Evolutionary conservation across 2,113 vertebrate genomes (phyloP).

Genomic region (Aptenodytes forsteri): DNA sequence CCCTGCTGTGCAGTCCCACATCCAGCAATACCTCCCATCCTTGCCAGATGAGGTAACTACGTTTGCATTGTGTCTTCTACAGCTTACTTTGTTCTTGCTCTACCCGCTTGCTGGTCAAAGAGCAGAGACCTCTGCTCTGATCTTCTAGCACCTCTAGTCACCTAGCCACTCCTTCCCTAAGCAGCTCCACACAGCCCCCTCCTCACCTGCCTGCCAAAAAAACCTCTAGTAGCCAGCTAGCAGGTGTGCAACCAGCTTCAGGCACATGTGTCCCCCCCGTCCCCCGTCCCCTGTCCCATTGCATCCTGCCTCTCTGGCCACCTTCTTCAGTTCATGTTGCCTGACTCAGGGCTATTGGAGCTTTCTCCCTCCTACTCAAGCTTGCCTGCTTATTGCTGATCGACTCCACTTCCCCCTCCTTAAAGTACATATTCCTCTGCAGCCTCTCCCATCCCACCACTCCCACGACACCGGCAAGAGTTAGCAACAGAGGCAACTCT

Average conservation of each 20-base stretch:
- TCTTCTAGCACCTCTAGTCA: not conserved
- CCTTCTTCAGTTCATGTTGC: not conserved
- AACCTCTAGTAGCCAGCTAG: not conserved
- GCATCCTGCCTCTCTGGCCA: not conserved
- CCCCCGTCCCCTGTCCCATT: rapidly evolving
- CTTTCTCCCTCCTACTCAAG: not conserved
- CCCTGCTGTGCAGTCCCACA: not conserved
- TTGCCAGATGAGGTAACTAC: not conserved
- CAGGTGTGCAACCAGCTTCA: not conserved
- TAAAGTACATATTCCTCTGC: not conserved
- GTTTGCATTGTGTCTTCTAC: not conserved
- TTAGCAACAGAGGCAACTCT: not conserved
- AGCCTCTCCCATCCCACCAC: not conserved
- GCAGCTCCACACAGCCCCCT: not conserved
- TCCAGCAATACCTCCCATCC: not conserved
- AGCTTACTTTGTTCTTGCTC: not conserved
- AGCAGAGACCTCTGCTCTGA: not conserved
- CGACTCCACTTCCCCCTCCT: not conserved
- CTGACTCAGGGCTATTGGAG: not conserved
- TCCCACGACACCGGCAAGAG: rapidly evolving
- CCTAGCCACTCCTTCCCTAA: not conserved
- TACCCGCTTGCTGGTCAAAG: not conserved
- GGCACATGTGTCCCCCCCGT: too few relatives aligned
- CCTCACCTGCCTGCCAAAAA: not conserved
- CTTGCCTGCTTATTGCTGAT: not conserved